phyloP scores from a whole-genome alignment of 2,888 invertebrate genomes.

The Tachina lurida region DNA sequence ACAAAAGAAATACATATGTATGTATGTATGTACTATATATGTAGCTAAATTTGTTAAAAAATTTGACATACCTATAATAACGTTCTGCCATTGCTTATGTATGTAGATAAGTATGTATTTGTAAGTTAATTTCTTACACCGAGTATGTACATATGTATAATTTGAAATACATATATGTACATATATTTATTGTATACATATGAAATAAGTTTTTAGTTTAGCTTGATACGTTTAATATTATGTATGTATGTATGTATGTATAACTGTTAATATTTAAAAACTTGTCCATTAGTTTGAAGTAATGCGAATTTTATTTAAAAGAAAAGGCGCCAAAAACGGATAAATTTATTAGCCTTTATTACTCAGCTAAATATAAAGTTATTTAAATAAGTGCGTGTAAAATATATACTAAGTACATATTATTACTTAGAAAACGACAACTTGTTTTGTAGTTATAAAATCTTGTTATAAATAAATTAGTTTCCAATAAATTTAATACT shows the following conservation, averaged over 20 bases:
- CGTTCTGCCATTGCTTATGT: conserved; percentile 75
- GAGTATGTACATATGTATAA: conserved; percentile 4
- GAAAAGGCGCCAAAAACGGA: conserved; percentile 67
- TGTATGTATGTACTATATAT: too few species aligned
- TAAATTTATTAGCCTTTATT: conserved; percentile 1
- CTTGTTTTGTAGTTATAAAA: conserved; percentile 68
- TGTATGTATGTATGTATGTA: not conserved
- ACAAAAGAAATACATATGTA: not conserved
- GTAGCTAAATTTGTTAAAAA: not conserved
- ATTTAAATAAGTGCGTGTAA: not conserved
- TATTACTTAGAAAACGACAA: conserved; percentile 73
- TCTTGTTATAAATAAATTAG: conserved; percentile 37
- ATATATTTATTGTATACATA: not conserved
- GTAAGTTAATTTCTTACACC: too few species aligned
- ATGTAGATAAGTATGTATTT: not conserved
- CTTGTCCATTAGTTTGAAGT: conserved; percentile 8
- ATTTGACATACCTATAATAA: conserved; percentile 73
- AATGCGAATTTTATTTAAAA: conserved; percentile 38
- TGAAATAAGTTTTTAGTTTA: too few species aligned
- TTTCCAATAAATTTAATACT: conserved; percentile 71
- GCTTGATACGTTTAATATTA: too few species aligned
- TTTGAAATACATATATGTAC: not conserved
- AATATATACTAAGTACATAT: conserved; percentile 46
- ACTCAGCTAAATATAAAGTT: not conserved
- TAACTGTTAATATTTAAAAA: conserved; percentile 53